Conservation (phyloP, 2,888 invertebrate species). For the Zygothrica quintamaculata region DNA sequence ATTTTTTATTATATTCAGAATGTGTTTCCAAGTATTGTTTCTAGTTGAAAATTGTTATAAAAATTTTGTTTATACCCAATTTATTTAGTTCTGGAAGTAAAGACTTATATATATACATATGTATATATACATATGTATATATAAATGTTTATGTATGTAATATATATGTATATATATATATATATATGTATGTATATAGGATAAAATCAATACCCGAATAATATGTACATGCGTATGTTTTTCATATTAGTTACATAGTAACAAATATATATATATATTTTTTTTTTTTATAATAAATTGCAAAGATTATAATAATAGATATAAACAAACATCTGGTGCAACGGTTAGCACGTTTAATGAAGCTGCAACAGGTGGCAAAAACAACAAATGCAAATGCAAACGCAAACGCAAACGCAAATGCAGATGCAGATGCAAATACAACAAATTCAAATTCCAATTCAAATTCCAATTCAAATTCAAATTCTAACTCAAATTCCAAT, state of each 20-base stretch:
- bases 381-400: constrained; percentile 1
- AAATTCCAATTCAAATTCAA: too few relatives aligned
- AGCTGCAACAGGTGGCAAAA: constrained; percentile 25
- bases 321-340: constrained; percentile 15
- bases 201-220: not conserved
- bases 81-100: too few relatives aligned
- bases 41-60: not conserved
- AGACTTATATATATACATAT: too few relatives aligned
- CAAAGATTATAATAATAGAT: constrained; percentile 26
- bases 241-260: constrained; percentile 1
- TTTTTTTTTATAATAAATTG: constrained; percentile 18
- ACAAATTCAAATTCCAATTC: constrained; percentile 33
- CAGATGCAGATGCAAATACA: constrained; percentile 31
- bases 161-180: too few relatives aligned
- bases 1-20: too few relatives aligned
- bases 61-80: not conserved
- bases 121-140: too few relatives aligned
- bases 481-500: too few relatives aligned
- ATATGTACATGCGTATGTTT: constrained; percentile 19
- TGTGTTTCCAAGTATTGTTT: too few relatives aligned
- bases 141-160: not conserved
- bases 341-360: constrained; percentile 33
- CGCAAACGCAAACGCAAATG: constrained; percentile 14
- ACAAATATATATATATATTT: too few relatives aligned
- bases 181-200: not conserved